Conservation (phyloP, 2,797 vertebrate species). For the Pseudochirops corinnae region DNA sequence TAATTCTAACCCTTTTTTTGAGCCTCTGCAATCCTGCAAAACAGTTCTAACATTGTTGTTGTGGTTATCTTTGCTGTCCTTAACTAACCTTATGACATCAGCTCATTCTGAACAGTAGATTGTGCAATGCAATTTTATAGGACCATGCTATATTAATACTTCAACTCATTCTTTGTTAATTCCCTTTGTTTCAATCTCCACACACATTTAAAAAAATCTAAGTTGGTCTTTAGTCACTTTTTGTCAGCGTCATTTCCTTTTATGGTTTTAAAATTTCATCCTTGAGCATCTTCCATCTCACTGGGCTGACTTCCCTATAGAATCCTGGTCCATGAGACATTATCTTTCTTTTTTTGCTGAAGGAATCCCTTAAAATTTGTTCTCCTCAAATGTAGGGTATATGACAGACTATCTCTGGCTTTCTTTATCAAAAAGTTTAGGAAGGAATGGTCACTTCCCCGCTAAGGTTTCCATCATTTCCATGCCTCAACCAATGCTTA, state of each 20-base stretch:
- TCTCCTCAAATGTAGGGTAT: neutral
- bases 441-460: neutral
- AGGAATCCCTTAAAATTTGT: neutral
- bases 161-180: neutral
- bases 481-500: neutral
- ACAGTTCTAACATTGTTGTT: neutral
- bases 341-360: neutral
- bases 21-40: neutral
- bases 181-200: neutral
- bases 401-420: neutral
- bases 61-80: neutral
- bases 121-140: neutral
- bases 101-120: neutral
- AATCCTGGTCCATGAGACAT: neutral
- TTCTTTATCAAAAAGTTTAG: neutral
- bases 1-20: neutral
- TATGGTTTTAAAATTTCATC: neutral
- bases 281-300: neutral
- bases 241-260: neutral
- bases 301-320: neutral
- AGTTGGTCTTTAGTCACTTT: neutral
- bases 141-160: neutral
- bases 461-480: neutral
- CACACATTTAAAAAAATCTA: neutral
- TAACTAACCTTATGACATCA: neutral